phyloP scores from a whole-genome alignment of 2,797 vertebrate species.

The Champsocephalus gunnari region DNA sequence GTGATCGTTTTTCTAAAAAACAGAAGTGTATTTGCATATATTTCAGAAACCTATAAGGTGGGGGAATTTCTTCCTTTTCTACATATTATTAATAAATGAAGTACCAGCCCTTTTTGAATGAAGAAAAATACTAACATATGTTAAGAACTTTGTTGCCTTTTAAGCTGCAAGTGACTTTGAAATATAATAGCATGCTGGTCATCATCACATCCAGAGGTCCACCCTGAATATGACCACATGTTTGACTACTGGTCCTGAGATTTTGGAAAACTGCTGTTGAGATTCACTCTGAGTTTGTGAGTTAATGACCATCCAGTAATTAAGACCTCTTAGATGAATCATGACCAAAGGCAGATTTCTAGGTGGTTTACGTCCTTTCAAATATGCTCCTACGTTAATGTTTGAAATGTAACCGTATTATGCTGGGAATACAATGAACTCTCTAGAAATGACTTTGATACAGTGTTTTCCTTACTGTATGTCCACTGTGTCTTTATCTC shows the following conservation, averaged over 20 bases:
- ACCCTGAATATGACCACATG: slow-evolving; percentile 69
- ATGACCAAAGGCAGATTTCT: slow-evolving; percentile 25
- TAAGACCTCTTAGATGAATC: slow-evolving; percentile 26
- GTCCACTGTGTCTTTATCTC: slow-evolving; percentile 6
- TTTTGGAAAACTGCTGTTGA: slow-evolving; percentile 69
- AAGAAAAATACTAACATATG: slow-evolving; percentile 44
- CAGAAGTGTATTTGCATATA: slow-evolving; percentile 58
- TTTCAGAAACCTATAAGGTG: slow-evolving; percentile 31
- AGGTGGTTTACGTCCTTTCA: slow-evolving; percentile 20
- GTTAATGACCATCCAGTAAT: slow-evolving; percentile 31
- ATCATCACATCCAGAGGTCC: slow-evolving; percentile 56
- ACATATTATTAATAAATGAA: slow-evolving; percentile 55
- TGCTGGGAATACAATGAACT: neutral
- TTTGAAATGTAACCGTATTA: slow-evolving; percentile 10
- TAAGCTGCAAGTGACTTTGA: slow-evolving; percentile 35
- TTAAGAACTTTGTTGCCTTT: slow-evolving; percentile 27
- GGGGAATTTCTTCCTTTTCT: slow-evolving; percentile 27
- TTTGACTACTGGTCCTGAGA: slow-evolving; percentile 81
- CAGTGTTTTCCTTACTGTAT: neutral
- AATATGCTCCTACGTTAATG: slow-evolving; percentile 20
- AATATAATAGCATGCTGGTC: slow-evolving; percentile 66
- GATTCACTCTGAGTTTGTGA: slow-evolving; percentile 51
- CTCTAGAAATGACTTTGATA: slow-evolving; percentile 4
- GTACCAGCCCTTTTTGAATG: slow-evolving; percentile 77
- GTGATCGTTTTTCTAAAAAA: slow-evolving; percentile 31